Conservation (phyloP, 1,140 invertebrate species). For the Drosophila lini region DNA sequence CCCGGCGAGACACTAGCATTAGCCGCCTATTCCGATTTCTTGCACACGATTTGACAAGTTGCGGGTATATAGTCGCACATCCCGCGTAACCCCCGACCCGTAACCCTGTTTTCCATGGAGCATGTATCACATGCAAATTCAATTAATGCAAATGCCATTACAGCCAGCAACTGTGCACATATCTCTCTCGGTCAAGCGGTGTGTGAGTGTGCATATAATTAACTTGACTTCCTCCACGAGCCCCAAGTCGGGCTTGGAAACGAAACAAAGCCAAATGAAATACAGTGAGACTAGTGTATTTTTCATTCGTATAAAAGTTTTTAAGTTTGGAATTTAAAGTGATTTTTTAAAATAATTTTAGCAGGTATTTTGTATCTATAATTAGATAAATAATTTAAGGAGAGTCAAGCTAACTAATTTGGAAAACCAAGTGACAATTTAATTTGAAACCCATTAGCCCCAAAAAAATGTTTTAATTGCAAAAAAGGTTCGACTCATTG, state of each 20-base stretch:
- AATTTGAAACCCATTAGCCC: not conserved
- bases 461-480: not conserved
- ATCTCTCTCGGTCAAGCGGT: not conserved
- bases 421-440: not conserved
- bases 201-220: conserved; percentile 48
- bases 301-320: not conserved
- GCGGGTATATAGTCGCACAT: not conserved
- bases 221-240: conserved; percentile 54
- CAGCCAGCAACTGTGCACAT: conserved; percentile 31
- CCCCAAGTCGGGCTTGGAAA: conserved; percentile 22
- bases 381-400: too few species aligned
- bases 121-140: conserved; percentile 53
- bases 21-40: conserved; percentile 8
- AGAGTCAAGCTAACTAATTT: not conserved
- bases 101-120: not conserved
- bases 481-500: not conserved
- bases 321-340: not conserved
- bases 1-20: conserved; percentile 16
- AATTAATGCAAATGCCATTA: conserved; percentile 59
- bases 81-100: conserved; percentile 2
- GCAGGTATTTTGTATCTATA: too few species aligned
- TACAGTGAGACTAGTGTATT: not conserved
- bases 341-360: too few species aligned
- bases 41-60: conserved; percentile 12
- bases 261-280: conserved; percentile 9